Evolutionary conservation across 2,888 invertebrate genomes (phyloP).

Genomic region (Parthenolecanium corni): DNA sequence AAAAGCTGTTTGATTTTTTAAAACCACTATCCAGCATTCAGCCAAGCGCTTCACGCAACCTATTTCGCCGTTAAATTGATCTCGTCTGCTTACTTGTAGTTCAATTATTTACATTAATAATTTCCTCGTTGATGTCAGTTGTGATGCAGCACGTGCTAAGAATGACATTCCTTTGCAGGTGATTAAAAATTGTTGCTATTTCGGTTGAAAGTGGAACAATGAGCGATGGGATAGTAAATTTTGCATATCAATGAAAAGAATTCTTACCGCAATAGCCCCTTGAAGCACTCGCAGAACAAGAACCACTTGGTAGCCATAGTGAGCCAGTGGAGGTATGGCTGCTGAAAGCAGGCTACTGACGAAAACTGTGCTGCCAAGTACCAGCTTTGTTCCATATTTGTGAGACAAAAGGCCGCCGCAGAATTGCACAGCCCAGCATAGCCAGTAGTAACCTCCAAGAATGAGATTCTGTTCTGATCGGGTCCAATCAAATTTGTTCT

Average conservation of each 20-base stretch:
- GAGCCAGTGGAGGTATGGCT: not conserved
- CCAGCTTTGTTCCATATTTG: constrained; percentile 3
- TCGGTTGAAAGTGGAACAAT: too few species aligned
- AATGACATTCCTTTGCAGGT: too few species aligned
- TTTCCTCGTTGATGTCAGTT: too few species aligned
- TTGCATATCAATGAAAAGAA: not conserved
- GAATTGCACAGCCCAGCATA: constrained; percentile 3
- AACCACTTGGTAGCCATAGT: not conserved
- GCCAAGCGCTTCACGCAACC: too few species aligned
- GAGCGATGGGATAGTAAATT: not conserved
- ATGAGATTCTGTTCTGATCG: constrained; percentile 3
- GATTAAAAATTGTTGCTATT: too few species aligned
- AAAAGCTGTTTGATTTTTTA: too few species aligned
- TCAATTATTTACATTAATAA: too few species aligned
- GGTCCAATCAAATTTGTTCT: not conserved
- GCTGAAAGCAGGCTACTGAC: not conserved
- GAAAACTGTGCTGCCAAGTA: not conserved
- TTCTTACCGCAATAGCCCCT: constrained; percentile 10
- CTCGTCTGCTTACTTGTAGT: too few species aligned
- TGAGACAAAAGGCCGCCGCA: constrained; percentile 3
- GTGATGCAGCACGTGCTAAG: too few species aligned
- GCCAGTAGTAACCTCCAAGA: constrained; percentile 10
- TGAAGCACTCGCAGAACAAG: not conserved
- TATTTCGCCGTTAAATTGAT: too few species aligned
- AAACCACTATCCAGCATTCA: too few species aligned